Evolutionary conservation across 2,113 vertebrate genomes (phyloP).

Genomic region (Amphiprion percula): DNA sequence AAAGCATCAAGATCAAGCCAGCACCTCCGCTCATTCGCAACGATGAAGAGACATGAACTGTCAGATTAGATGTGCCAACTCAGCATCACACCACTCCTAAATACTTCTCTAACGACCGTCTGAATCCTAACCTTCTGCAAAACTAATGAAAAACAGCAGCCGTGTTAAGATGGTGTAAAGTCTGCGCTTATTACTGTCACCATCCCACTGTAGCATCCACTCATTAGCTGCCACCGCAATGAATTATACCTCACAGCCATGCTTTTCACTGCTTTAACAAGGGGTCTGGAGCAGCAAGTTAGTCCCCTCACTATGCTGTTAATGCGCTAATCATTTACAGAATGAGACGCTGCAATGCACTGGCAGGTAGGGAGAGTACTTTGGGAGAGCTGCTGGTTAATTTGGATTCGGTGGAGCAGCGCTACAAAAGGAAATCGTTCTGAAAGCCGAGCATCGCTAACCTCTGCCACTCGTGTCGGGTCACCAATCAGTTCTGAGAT

Average conservation of each 20-base stretch:
- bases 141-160: conserved; percentile 46
- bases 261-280: conserved; percentile 69
- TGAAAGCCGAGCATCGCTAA: conserved; percentile 28
- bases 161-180: conserved; percentile 56
- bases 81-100: conserved; percentile 44
- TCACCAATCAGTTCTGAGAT: conserved; percentile 65
- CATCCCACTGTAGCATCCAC: conserved; percentile 63
- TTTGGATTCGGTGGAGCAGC: conserved; percentile 43
- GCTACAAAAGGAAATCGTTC: neutral
- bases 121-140: conserved; percentile 39
- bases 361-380: conserved; percentile 47
- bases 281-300: conserved; percentile 65
- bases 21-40: conserved; percentile 18
- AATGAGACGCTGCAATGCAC: conserved; percentile 23
- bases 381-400: conserved; percentile 54
- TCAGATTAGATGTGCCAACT: conserved; percentile 24
- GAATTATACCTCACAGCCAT: conserved; percentile 73
- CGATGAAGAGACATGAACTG: conserved; percentile 5
- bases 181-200: conserved; percentile 66
- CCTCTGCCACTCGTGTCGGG: conserved; percentile 56
- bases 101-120: conserved; percentile 26
- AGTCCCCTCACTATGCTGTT: conserved; percentile 64
- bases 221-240: conserved; percentile 72
- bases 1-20: conserved; percentile 11
- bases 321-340: conserved; percentile 75